A percentile compares a stretch with the other conserved stretches of the same genome.
These are phyloP conservation scores for Aromia moschata DNA, from an alignment of 2,888 invertebrate species.

Conservation along the genomic window DNA sequence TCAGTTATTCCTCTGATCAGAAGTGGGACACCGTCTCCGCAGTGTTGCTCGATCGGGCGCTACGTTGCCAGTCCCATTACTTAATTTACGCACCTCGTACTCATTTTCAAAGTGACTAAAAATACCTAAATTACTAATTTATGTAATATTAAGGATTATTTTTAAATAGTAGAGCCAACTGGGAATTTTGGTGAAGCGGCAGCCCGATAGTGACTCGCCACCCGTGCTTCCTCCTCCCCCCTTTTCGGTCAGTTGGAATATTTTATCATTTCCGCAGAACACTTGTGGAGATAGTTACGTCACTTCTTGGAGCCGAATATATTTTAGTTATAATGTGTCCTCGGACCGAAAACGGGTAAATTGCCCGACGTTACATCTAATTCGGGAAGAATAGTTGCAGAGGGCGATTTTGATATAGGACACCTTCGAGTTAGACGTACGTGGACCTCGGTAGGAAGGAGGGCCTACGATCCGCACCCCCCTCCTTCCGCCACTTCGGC, in stretches of 20 bases:
- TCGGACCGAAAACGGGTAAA: conserved; percentile 19
- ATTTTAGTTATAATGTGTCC: conserved; percentile 24
- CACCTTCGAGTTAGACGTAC: neutral
- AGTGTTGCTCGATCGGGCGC: too few relatives aligned
- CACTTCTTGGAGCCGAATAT: conserved; percentile 21
- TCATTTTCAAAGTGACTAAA: too few relatives aligned
- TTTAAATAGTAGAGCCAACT: too few relatives aligned
- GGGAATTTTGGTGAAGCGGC: too few relatives aligned
- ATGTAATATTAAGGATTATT: too few relatives aligned
- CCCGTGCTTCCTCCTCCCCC: conserved; percentile 15
- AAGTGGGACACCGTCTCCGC: too few relatives aligned
- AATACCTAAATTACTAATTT: too few relatives aligned
- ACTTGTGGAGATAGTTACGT: conserved; percentile 26
- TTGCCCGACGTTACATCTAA: conserved; percentile 22
- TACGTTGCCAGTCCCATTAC: too few relatives aligned
- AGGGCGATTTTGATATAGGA: neutral
- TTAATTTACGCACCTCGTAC: too few relatives aligned
- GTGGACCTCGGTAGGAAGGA: neutral
- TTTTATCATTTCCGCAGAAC: conserved; percentile 26
- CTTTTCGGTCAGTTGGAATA: conserved; percentile 16
- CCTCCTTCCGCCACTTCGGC: neutral
- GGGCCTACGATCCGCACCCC: neutral
- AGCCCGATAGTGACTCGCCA: too few relatives aligned
- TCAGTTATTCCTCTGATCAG: too few relatives aligned
- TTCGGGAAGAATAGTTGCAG: conserved; percentile 4